Conservation (phyloP, 1,140 invertebrate species). For the Orchesella cincta region DNA sequence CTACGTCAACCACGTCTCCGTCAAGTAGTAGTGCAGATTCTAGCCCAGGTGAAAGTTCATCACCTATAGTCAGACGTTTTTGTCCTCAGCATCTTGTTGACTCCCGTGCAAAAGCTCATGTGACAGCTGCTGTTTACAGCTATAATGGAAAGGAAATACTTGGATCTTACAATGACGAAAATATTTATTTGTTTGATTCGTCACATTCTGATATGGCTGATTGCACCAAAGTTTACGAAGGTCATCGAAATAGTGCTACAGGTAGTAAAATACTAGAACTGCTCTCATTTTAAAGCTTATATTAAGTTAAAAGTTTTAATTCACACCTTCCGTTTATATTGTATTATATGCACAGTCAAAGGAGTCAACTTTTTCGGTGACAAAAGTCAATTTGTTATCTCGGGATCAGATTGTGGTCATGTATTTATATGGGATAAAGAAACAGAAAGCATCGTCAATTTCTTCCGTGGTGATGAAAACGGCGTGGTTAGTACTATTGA, state of each 20-base stretch:
- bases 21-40: conserved; percentile 41
- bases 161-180: conserved; percentile 89
- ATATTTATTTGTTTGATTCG: conserved; percentile 88
- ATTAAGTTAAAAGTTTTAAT: conserved; percentile 5
- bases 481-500: conserved; percentile 72
- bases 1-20: background rate
- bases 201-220: conserved; percentile 61
- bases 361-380: conserved; percentile 93
- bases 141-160: conserved; percentile 87
- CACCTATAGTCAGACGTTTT: conserved; percentile 60
- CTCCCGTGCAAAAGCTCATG: conserved; percentile 59
- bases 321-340: background rate
- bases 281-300: background rate
- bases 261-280: conserved; percentile 52
- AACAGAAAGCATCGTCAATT: conserved; percentile 84
- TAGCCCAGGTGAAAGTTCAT: conserved; percentile 2
- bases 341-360: conserved; percentile 69
- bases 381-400: conserved; percentile 83
- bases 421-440: conserved; percentile 93
- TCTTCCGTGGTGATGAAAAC: conserved; percentile 77
- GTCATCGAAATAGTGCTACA: conserved; percentile 75
- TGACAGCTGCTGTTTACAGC: conserved; percentile 88
- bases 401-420: conserved; percentile 93
- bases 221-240: conserved; percentile 74
- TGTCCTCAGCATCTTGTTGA: conserved; percentile 63